Conservation (phyloP, 2,888 invertebrate genomes). For the Amphipoea oculea region DNA sequence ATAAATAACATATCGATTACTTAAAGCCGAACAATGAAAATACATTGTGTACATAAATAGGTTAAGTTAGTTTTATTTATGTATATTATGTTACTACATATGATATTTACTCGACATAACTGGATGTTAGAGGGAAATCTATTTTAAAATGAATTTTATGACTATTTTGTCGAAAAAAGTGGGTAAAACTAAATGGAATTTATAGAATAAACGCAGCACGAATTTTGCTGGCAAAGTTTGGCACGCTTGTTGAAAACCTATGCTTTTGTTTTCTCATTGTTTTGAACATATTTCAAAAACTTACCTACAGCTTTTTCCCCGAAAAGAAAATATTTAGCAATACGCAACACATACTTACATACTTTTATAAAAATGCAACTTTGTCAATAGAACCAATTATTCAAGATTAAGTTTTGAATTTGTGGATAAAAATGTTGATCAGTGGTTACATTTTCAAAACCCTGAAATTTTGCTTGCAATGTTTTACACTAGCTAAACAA, state of each 20-base stretch:
- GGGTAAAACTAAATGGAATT: neutral
- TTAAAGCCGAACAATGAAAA: too few relatives aligned
- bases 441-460: neutral
- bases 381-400: neutral
- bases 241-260: constrained; percentile 20
- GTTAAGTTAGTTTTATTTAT: too few relatives aligned
- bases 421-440: too few relatives aligned
- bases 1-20: too few relatives aligned
- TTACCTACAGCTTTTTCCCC: neutral
- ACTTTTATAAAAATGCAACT: neutral
- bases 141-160: neutral
- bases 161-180: neutral
- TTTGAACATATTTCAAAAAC: constrained; percentile 28
- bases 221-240: constrained; percentile 9
- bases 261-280: constrained; percentile 26
- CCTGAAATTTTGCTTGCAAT: neutral
- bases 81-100: too few relatives aligned
- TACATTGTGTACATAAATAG: too few relatives aligned
- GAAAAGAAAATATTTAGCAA: neutral
- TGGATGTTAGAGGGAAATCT: neutral
- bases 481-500: neutral
- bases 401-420: neutral
- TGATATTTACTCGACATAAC: neutral
- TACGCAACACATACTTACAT: neutral
- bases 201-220: neutral